Conservation (phyloP, 2,888 invertebrate genomes). For the Apoderus coryli region DNA sequence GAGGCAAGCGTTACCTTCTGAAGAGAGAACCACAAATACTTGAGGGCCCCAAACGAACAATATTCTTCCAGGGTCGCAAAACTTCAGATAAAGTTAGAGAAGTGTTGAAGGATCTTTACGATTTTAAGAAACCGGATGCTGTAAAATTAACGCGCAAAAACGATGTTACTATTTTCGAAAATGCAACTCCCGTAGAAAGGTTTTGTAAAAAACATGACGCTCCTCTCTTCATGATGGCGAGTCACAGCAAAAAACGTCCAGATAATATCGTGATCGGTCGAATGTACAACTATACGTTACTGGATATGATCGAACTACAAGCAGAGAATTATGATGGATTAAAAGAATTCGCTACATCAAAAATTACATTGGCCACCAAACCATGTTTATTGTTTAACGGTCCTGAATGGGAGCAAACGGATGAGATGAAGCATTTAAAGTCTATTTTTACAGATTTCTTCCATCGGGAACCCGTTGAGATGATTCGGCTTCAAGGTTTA, state of each 20-base stretch:
- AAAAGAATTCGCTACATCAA: slow-evolving; percentile 63
- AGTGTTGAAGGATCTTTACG: slow-evolving; percentile 73
- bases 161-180: slow-evolving; percentile 87
- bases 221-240: slow-evolving; percentile 79
- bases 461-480: slow-evolving; percentile 64
- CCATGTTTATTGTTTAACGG: slow-evolving; percentile 88
- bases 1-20: slow-evolving; percentile 71
- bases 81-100: slow-evolving; percentile 53
- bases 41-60: slow-evolving; percentile 72
- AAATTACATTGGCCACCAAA: slow-evolving; percentile 53
- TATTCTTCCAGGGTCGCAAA: slow-evolving; percentile 77
- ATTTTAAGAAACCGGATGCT: slow-evolving; percentile 75
- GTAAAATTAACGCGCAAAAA: slow-evolving; percentile 66
- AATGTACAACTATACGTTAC: slow-evolving; percentile 72
- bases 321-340: slow-evolving; percentile 70
- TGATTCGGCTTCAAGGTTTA: slow-evolving; percentile 79
- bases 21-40: slow-evolving; percentile 74
- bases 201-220: slow-evolving; percentile 72
- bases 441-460: slow-evolving; percentile 88
- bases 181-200: slow-evolving; percentile 64
- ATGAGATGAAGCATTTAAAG: slow-evolving; percentile 70
- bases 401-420: slow-evolving; percentile 70
- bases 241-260: slow-evolving; percentile 89
- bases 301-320: slow-evolving; percentile 95
- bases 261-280: slow-evolving; percentile 83